Evolutionary conservation across 2,113 vertebrate species (phyloP).

Genomic region (rat (Rattus norvegicus)): DNA sequence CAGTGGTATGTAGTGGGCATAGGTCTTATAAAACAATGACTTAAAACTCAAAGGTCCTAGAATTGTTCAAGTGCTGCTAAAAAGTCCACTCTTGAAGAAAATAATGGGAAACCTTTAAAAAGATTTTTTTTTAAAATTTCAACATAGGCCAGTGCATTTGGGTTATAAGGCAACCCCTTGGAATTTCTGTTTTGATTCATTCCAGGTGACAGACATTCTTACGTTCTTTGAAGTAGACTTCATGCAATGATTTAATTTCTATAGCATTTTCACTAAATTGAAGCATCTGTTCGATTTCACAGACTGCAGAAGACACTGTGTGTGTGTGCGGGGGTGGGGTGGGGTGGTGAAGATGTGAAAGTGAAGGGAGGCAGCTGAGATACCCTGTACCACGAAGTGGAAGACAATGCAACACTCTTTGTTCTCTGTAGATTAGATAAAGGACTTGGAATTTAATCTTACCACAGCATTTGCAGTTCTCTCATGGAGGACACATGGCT

Average conservation of each 20-base stretch:
- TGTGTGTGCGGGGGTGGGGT: neutral
- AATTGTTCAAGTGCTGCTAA: conserved; percentile 14
- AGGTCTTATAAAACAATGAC: conserved; percentile 28
- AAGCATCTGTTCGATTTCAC: neutral
- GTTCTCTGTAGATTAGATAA: neutral
- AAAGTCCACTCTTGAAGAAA: conserved; percentile 22
- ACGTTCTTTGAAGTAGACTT: conserved; percentile 43
- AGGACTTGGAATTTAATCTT: neutral
- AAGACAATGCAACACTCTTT: neutral
- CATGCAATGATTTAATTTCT: conserved; percentile 60
- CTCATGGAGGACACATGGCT: neutral
- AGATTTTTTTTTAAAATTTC: neutral
- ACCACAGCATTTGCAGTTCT: neutral
- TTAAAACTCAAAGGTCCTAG: conserved; percentile 49
- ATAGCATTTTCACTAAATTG: conserved; percentile 28
- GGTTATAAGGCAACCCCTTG: neutral
- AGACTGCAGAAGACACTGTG: neutral
- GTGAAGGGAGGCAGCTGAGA: neutral
- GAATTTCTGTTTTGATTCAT: conserved; percentile 28
- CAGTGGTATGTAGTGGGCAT: neutral
- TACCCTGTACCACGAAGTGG: neutral
- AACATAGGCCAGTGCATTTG: neutral
- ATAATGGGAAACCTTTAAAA: neutral
- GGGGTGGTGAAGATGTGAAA: no score
- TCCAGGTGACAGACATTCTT: neutral